Evolutionary conservation across 2,113 vertebrate species (phyloP), one percentile per base, ranked within the genome.

Genomic region (Tiliqua scincoides): DNA sequence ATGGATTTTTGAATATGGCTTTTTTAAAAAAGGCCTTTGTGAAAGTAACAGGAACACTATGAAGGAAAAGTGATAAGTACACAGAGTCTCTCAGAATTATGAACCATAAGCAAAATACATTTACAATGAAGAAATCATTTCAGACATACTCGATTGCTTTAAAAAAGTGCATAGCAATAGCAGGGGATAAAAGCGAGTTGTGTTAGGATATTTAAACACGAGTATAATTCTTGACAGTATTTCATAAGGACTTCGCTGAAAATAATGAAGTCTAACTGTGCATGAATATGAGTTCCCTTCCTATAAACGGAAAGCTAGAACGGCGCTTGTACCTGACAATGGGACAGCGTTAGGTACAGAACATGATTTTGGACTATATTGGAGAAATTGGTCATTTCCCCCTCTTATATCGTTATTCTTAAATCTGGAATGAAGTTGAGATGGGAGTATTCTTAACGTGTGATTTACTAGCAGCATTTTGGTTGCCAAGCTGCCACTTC

Each of bases 101-200:
- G 43, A 71, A 71, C 48, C n/a, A 52, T 71, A 70, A 71, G 57
- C 65, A 85, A 73, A 68, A 30, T 78, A 25, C 63, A 85, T 72
- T 72, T 83, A 30, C 81, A 83, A 48, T 73, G 54, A 62, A 71
- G 23, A 62, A 73, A 73, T 18, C 63, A 67, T 68, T 75, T 84
- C 48, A 84, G 62, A 76, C 14, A 76, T 65, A 35, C 54, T 57
- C 70, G 79, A 40, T 76, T 76, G 62, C 43, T 37, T 54, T 18
- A 43, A 12, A 57, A 70, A 48, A 71, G 17, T 27, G 48, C 23
- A 57, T 85, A 40, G 70, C 65, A 70, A 85, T 82, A 57, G 48
- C 14, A 70, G 76, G 30, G 35, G 35, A 70, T 59, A 77, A 70
- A 48, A 78, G 32, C 61, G 54, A 70, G 43, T 27, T 23, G 35